Evolutionary conservation across 2,888 invertebrate species (phyloP).

Genomic region (Agonopterix alstromeriana): DNA sequence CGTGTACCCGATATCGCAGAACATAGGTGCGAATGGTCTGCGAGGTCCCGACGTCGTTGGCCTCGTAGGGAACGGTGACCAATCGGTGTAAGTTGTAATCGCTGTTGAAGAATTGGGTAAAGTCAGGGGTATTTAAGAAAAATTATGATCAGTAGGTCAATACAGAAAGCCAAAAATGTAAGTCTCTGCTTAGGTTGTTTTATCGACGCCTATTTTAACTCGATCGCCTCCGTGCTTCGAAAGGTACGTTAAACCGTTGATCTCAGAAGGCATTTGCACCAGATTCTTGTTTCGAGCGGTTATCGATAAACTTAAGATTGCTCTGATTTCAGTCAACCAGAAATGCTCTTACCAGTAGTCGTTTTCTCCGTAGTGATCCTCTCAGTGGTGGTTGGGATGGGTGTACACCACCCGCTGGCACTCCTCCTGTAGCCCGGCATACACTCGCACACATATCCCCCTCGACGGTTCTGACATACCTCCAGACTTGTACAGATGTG

Average conservation of each 20-base stretch:
- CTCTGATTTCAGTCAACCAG: too few relatives aligned
- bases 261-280: too few relatives aligned
- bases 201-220: too few relatives aligned
- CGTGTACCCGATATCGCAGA: constrained; percentile 53
- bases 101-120: too few relatives aligned
- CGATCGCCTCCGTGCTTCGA: too few relatives aligned
- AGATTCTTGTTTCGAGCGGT: too few relatives aligned
- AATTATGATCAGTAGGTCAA: too few relatives aligned
- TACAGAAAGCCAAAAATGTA: too few relatives aligned
- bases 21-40: constrained; percentile 18
- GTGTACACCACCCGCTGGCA: constrained; percentile 31
- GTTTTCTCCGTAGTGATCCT: constrained; percentile 17
- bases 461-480: constrained; percentile 86
- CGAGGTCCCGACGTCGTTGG: constrained; percentile 20
- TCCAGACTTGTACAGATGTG: constrained; percentile 69
- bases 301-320: too few relatives aligned
- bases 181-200: too few relatives aligned
- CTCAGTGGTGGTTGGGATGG: constrained; percentile 16
- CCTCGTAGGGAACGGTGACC: not conserved
- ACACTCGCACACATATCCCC: constrained; percentile 86
- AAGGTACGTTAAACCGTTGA: too few relatives aligned
- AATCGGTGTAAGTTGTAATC: not conserved
- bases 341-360: constrained; percentile 15
- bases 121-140: too few relatives aligned
- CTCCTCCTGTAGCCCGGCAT: constrained; percentile 85